Evolutionary conservation across 2,797 vertebrate genomes (phyloP), one percentile per base, ranked within the genome.

Genomic region (Margarornis squamiger): DNA sequence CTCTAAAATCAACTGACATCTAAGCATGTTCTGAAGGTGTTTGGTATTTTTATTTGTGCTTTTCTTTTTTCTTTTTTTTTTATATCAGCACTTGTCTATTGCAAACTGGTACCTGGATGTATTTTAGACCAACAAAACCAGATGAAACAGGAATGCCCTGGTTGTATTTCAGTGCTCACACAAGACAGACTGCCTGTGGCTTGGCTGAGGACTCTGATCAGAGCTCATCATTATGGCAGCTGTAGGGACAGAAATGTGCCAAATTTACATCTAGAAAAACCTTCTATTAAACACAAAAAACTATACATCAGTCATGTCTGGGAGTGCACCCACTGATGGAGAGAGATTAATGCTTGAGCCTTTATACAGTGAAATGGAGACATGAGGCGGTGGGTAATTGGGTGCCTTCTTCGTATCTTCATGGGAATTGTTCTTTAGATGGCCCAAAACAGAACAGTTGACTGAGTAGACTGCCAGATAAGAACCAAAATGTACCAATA

Each of bases 401-500:
- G 10, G 34, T 76, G 24, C 18, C 48, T 76, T 34, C 88, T 70
- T 88, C 15, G 6, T 36, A 23, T 78, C 66, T 81, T 58, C 79
- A 5, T 36, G 29, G 43, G 74, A 78, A 90, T 63, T 71, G 29
- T 41, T 77, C 86, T 92, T 78, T 75, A 51, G 45, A 2, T 79
- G 74, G 74, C 45, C 67, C 66, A 67, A 16, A 54, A 67, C 26
- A 45, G 46, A 54, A 67, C 26, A 45, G 46, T 61, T 92, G 91
- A 81, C 87, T 72, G 70, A 45, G 41, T 78, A 92, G 87, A 23
- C 66, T 91, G 85, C 82, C 62, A 92, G 79, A 27, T n/a, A 76
- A 73, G 57, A 57, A 93, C 94, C 86, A 86, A 95, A 92, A 94
- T 58, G 30, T 45, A 82, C 88, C 71, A 16, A 43, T 84, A 30